Conservation (phyloP, 1,140 invertebrate species). For the Leguminivora glycinivorella region DNA sequence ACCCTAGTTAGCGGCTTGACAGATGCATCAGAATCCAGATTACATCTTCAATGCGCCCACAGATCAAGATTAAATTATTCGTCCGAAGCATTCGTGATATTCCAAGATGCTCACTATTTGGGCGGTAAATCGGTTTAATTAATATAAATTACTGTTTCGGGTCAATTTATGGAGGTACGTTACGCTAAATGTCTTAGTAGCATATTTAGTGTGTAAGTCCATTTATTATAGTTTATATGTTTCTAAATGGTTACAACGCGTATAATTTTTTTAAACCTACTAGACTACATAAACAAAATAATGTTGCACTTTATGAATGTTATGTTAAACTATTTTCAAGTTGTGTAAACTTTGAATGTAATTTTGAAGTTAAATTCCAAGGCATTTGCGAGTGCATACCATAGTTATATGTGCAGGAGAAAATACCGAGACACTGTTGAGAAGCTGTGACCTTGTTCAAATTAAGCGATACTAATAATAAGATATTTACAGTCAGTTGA, state of each 20-base stretch:
- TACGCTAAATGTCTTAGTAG: not conserved
- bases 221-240: not conserved
- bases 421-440: not conserved
- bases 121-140: conserved; percentile 20
- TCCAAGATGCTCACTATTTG: conserved; percentile 22
- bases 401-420: not conserved
- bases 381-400: not conserved
- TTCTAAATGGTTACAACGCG: too few species aligned
- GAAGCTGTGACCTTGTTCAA: not conserved
- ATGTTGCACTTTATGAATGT: too few species aligned
- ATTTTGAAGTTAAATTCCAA: not conserved
- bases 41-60: conserved; percentile 15
- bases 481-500: too few species aligned
- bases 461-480: not conserved
- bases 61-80: conserved; percentile 21
- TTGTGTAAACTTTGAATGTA: not conserved
- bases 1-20: conserved; percentile 11
- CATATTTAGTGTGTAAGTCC: not conserved
- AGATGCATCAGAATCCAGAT: conserved; percentile 19
- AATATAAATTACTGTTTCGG: not conserved
- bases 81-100: conserved; percentile 18
- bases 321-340: too few species aligned
- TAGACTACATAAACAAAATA: too few species aligned
- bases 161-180: conserved; percentile 1
- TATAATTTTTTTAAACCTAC: too few species aligned